Conservation (phyloP, 2,113 vertebrate genomes). For the Tyto alba region DNA sequence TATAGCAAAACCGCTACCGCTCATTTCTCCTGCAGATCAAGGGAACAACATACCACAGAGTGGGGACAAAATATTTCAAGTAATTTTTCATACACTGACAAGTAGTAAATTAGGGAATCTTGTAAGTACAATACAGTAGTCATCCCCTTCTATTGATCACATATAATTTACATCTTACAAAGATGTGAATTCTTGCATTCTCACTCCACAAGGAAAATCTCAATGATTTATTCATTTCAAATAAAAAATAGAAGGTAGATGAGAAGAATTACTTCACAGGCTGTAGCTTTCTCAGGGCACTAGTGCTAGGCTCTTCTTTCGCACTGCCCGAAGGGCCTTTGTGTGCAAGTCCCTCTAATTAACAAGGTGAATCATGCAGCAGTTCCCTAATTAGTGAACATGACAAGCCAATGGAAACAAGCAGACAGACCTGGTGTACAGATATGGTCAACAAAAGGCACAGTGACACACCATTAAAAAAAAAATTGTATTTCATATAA, state of each 20-base stretch:
- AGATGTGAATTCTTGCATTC: slow-evolving; percentile 93
- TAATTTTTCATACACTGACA: slow-evolving; percentile 65
- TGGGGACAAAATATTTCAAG: slow-evolving; percentile 68
- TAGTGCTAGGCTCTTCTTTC: slow-evolving; percentile 87
- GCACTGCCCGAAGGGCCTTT: slow-evolving; percentile 81
- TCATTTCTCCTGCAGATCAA: slow-evolving; percentile 59
- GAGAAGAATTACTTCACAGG: slow-evolving; percentile 97
- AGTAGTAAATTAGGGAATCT: slow-evolving; percentile 76
- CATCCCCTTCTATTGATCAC: slow-evolving; percentile 93
- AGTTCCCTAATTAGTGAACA: slow-evolving; percentile 99
- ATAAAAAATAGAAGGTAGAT: slow-evolving; percentile 94
- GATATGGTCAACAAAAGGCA: slow-evolving; percentile 74
- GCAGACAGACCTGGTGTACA: slow-evolving; percentile 82
- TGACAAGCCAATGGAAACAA: slow-evolving; percentile 96
- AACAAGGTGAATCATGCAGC: slow-evolving; percentile 99
- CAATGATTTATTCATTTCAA: slow-evolving; percentile 99
- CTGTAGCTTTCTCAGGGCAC: slow-evolving; percentile 87
- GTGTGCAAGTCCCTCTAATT: slow-evolving; percentile 99
- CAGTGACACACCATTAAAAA: slow-evolving; percentile 25
- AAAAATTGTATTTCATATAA: slow-evolving; percentile 57
- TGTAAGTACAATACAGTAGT: slow-evolving; percentile 75
- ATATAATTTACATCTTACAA: slow-evolving; percentile 93
- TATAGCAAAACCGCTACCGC: neutral
- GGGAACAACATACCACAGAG: slow-evolving; percentile 32
- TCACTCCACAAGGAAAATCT: slow-evolving; percentile 89